These are phyloP conservation scores for Hetaerina titia DNA, from an alignment of 2,888 invertebrate species.

Conservation along the genomic window DNA sequence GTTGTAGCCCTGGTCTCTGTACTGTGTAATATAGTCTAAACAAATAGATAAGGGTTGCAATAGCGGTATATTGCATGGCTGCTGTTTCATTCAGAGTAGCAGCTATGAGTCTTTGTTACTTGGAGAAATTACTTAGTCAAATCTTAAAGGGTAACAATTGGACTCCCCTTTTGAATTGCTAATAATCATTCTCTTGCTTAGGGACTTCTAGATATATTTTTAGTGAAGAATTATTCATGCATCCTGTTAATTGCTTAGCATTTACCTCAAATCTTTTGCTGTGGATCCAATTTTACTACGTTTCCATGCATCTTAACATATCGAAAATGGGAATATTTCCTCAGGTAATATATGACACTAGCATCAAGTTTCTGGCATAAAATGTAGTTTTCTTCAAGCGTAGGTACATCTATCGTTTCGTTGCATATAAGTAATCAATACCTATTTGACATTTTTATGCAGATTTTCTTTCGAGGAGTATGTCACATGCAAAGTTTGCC, in stretches of 20 bases:
- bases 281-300: neutral
- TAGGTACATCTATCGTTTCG: conserved; percentile 19
- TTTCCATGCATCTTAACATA: neutral
- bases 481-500: conserved; percentile 62
- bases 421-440: conserved; percentile 58
- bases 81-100: too few species aligned
- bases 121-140: neutral
- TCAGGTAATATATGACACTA: neutral
- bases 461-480: conserved; percentile 58
- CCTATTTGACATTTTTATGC: conserved; percentile 67
- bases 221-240: too few species aligned
- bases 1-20: too few species aligned
- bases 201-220: too few species aligned
- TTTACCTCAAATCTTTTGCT: neutral
- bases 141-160: too few species aligned
- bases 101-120: neutral
- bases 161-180: too few species aligned
- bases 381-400: conserved; percentile 29
- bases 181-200: too few species aligned
- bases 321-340: neutral
- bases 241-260: too few species aligned
- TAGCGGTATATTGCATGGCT: too few species aligned
- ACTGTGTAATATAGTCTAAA: too few species aligned
- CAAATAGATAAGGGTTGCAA: too few species aligned
- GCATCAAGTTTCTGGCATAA: neutral